Base-by-base conservation (phyloP, 2,113 vertebrate species). In the Zosterops lateralis region DNA sequence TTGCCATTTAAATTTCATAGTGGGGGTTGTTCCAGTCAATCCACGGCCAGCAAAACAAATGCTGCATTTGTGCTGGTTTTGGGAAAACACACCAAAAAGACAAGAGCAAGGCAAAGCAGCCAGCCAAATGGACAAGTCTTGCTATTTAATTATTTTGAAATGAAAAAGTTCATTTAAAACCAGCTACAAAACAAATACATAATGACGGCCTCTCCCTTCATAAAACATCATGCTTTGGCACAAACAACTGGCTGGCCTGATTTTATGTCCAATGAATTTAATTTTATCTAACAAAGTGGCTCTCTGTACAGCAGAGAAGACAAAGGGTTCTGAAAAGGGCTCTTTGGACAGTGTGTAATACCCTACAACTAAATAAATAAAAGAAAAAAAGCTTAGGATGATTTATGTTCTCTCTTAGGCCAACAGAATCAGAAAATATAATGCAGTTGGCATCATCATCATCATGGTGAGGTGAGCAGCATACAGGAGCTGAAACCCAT, bases 111-210 rank as follows among this genome's bases (percentile, higher is more conserved):
- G 84, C 87, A 90, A 95, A 90, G 91, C 75, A 91, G 91, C 29
- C 62, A 72, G 84, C 83, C 84, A 78, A 85, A 88, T 47, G 84
- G 94, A 93, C 87, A 92, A 91, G 82, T 86, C 88, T 93, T 92
- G 90, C 42, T 80, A 68, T 68, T 94, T 93, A 89, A 97, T 97
- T 92, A 96, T 93, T 92, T 56, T 31, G 47, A 79, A 94, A 90
- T 85, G 16, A 86, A 66, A 84, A 76, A 88, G 80, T 77, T 89
- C 84, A 79, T 48, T 95, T 92, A 89, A 89, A 95, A 96, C 51
- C 66, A 89, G 90, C 78, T 58, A 90, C 58, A 73, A 85, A 95
- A 68, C 86, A 93, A 96, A 95, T 86, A 77, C 93, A 90, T 76
- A 94, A 94, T 84, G 21, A 56, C 14, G 50, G 87, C 73, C 77